Evolutionary conservation across 2,888 invertebrate genomes (phyloP), one percentile per base, ranked within the genome.

Genomic region (Psococerastis gibbosa): DNA sequence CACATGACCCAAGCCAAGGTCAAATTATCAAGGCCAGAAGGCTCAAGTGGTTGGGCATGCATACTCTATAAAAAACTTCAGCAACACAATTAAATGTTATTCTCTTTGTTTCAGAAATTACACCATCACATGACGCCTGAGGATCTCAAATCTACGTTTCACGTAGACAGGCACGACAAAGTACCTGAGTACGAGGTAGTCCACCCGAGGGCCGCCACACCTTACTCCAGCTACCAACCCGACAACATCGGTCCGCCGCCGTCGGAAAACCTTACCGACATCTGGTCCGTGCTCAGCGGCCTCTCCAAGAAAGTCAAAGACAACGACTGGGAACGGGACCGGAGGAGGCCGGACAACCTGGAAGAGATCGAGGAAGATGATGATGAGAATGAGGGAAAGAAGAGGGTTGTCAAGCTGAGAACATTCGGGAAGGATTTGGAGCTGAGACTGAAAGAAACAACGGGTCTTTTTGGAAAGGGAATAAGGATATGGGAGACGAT

Each of bases 91-190:
- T n/a, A n/a, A n/a, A n/a, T 33, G 15, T 9, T 33, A 50, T 46
- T 52, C 48, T 54, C 53, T 55, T 60, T 59, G 59, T 76, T 75
- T 43, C 77, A 88, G 87, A 73, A 38, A 20, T 20, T 87, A 58
- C 88, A 89, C 71, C 80, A 80, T 66, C 78, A 78, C 60, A 88
- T 89, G 88, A 79, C 81, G 52, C 63, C 72, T 57, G 78, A 81
- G 49, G 87, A 89, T 65, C 66, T 87, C 57, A 71, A 72, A 59
- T 73, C 71, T 57, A 75, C 87, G 50, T 89, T 89, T 66, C 85
- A 88, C 63, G 81, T 85, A 53, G 79, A 81, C 47, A 70, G 73
- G 55, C 75, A 76, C 60, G 71, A 75, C 54, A 4, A 55, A 75
- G 75, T 89, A 55, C 89, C 89, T 49, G 70, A 78, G 52, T 89